A percentile compares a stretch with the other conserved stretches of the same genome.
These are phyloP conservation scores for Sogatella furcifera DNA, from an alignment of 1,140 invertebrate species.

Conservation along the genomic window DNA sequence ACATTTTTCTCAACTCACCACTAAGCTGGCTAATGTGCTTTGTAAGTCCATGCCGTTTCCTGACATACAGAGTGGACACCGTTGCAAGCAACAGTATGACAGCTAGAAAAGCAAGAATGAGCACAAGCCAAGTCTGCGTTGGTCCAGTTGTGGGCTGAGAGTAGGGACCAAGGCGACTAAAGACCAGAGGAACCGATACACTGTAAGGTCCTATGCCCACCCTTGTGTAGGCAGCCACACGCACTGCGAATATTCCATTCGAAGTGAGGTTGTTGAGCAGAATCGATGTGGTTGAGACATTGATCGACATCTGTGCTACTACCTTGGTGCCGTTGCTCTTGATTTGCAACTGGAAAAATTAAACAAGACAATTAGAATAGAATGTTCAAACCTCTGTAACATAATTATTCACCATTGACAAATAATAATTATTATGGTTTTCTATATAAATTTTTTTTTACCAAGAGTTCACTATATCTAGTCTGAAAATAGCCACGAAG, in stretches of 20 bases:
- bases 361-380: not conserved
- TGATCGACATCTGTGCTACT: slow-evolving; percentile 56
- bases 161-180: slow-evolving; percentile 37
- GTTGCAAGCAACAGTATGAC: slow-evolving; percentile 49
- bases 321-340: slow-evolving; percentile 42
- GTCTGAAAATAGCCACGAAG: too few relatives aligned
- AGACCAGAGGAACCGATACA: slow-evolving; percentile 40
- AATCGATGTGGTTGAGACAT: slow-evolving; percentile 57
- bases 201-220: slow-evolving; percentile 58
- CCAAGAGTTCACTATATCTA: too few relatives aligned
- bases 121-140: slow-evolving; percentile 63
- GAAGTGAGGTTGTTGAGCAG: slow-evolving; percentile 58
- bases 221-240: slow-evolving; percentile 58
- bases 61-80: slow-evolving; percentile 45
- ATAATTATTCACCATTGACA: too few relatives aligned
- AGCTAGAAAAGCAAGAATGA: slow-evolving; percentile 54
- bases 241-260: slow-evolving; percentile 55
- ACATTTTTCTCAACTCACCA: slow-evolving; percentile 13
- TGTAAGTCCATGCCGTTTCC: slow-evolving; percentile 42
- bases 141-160: slow-evolving; percentile 5
- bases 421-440: too few relatives aligned
- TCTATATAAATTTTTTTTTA: too few relatives aligned
- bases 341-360: slow-evolving; percentile 45
- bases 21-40: slow-evolving; percentile 23
- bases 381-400: too few relatives aligned